Conservation (phyloP, 2,888 invertebrate species). For the Rotaria macrura region DNA sequence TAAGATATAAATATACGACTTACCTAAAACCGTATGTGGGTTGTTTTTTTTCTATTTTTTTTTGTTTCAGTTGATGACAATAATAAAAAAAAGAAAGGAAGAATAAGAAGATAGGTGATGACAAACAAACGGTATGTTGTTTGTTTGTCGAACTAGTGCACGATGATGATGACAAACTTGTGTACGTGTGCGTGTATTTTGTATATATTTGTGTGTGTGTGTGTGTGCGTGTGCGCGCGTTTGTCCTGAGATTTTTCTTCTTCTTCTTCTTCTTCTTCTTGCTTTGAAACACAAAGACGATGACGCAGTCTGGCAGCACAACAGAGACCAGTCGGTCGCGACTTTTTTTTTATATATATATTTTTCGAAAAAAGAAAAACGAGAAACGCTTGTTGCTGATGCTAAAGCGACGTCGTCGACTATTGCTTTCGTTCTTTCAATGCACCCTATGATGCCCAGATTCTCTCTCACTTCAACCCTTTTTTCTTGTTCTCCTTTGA, state of each 20-base stretch:
- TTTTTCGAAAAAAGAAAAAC: conserved; percentile 12
- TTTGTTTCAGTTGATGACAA: not conserved
- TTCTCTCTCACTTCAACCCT: not conserved
- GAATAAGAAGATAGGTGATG: not conserved
- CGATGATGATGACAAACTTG: not conserved
- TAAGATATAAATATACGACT: not conserved
- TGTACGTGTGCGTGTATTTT: not conserved
- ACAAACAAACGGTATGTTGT: not conserved
- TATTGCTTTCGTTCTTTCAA: conserved; percentile 10
- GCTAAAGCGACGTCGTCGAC: not conserved
- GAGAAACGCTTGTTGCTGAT: not conserved
- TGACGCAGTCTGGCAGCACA: conserved; percentile 15
- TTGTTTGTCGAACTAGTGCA: not conserved
- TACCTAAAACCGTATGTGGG: not conserved
- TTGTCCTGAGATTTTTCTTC: not conserved
- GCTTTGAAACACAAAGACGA: not conserved
- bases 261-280: not conserved
- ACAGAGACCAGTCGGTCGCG: not conserved
- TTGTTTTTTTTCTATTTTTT: not conserved
- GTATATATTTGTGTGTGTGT: not conserved
- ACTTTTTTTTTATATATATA: not conserved
- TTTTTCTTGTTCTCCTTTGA: not conserved
- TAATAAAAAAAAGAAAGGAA: not conserved
- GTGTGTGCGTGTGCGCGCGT: not conserved
- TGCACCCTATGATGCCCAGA: not conserved